Evolutionary conservation across 2,888 invertebrate genomes (phyloP).

Genomic region (Luffia ferchaultella): DNA sequence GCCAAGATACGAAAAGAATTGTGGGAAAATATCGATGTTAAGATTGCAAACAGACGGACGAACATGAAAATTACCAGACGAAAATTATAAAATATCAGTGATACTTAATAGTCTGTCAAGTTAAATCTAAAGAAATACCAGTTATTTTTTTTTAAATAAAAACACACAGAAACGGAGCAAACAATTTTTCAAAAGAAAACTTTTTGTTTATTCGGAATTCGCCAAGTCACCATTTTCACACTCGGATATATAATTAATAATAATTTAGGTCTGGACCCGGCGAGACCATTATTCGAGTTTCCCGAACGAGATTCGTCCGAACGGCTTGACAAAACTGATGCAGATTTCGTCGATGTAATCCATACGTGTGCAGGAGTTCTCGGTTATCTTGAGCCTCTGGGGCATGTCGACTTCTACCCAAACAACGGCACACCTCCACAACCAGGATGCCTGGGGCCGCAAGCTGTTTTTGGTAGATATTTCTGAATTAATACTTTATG

Average conservation of each 20-base stretch:
- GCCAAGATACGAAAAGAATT: too few species aligned
- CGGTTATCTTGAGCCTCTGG: slow-evolving; percentile 68
- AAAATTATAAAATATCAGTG: too few species aligned
- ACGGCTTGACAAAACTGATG: slow-evolving; percentile 66
- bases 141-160: too few species aligned
- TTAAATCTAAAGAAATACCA: too few species aligned
- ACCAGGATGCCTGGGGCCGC: slow-evolving; percentile 69
- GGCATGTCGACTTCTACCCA: slow-evolving; percentile 74
- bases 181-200: too few species aligned
- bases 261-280: slow-evolving; percentile 71
- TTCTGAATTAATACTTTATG: slow-evolving; percentile 4
- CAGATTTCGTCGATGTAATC: slow-evolving; percentile 69
- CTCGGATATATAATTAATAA: background rate
- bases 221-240: too few species aligned
- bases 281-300: slow-evolving; percentile 71
- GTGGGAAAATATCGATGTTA: too few species aligned
- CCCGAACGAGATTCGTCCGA: slow-evolving; percentile 57
- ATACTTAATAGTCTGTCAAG: too few species aligned
- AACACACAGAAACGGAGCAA: too few species aligned
- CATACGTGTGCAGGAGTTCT: slow-evolving; percentile 75
- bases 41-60: too few species aligned
- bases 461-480: slow-evolving; percentile 26
- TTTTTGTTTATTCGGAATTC: too few species aligned
- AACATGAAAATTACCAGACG: too few species aligned
- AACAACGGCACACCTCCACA: slow-evolving; percentile 72